Evolutionary conservation across 2,113 vertebrate genomes (phyloP).

Genomic region (Anhinga anhinga): DNA sequence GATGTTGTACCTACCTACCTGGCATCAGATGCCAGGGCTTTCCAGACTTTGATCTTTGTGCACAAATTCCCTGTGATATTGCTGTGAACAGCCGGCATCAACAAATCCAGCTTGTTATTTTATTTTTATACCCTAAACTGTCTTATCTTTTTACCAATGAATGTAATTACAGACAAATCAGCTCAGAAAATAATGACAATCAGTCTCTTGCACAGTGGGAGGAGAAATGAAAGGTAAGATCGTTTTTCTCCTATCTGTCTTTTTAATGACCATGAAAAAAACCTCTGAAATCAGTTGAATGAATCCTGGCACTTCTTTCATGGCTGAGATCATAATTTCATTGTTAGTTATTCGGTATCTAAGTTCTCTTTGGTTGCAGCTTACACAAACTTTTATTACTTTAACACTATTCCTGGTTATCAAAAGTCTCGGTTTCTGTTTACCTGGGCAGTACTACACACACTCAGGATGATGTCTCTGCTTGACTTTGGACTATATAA

Average conservation of each 20-base stretch:
- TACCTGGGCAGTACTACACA: background rate
- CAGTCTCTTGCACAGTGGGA: background rate
- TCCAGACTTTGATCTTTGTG: background rate
- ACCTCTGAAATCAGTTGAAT: conserved; percentile 38
- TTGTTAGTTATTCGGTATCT: conserved; percentile 37
- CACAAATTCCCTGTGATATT: background rate
- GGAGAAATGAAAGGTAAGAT: conserved; percentile 23
- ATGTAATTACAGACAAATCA: background rate
- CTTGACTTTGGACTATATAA: background rate
- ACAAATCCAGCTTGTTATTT: background rate
- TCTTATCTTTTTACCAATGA: conserved; percentile 6
- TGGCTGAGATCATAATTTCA: conserved; percentile 24
- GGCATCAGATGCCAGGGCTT: background rate
- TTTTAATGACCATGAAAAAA: conserved; percentile 34
- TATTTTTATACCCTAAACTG: background rate
- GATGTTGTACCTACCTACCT: background rate
- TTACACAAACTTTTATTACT: background rate
- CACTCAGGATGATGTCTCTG: background rate
- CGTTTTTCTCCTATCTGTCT: background rate
- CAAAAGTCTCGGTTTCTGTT: background rate
- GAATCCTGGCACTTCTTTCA: conserved; percentile 31
- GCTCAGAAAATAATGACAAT: background rate
- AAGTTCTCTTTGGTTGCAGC: background rate
- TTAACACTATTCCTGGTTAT: background rate
- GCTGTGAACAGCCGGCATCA: background rate